Base-by-base conservation (phyloP, 2,797 vertebrate species). In the Pelobates cultripes region DNA sequence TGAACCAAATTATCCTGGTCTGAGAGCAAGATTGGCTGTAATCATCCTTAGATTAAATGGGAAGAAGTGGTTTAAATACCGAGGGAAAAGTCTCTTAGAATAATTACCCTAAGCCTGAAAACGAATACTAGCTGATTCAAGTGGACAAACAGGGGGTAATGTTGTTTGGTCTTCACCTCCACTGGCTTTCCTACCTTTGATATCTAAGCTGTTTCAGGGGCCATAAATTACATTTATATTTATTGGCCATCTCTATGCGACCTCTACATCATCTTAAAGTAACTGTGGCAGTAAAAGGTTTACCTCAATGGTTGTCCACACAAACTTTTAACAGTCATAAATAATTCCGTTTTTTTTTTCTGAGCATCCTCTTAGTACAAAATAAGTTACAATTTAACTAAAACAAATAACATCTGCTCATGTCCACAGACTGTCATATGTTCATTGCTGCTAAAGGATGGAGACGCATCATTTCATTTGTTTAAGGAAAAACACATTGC, bases 261-360 rank as follows among this genome's bases (percentile, higher is more conserved):
- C 60, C 47, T 66, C 77, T 79, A 79, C 75, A 70, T 79, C 66
- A 67, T n/a, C 72, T 40, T 14, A 44, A 77, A 78, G 51, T 55
- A 40, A 69, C 71, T 42, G 61, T n/a, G 73, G 57, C 60, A 53
- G 72, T 84, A 84, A 79, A 84, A 75, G 79, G 72, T 80, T 79
- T 76, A 80, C 68, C 70, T 42, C 77, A 15, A n/a, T 67, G 77
- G 15, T 72, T 47, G 64, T 71, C 77, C 79, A 84, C 73, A 60
- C 68, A 79, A 67, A 55, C 70, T 43, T 70, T 43, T 71, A 42
- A 76, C 73, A 47, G 40, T 61, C 43, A 47, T 79, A 84, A 84
- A 84, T 75, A 79, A 79, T 79, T n/a, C n/a, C 15, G 40, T 10
- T 7, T 67, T 66, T 55, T 10, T 7, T 67, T 66, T 55, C n/a